phyloP scores from a whole-genome alignment of 2,888 invertebrate genomes.

The Nomada hirtipes region DNA sequence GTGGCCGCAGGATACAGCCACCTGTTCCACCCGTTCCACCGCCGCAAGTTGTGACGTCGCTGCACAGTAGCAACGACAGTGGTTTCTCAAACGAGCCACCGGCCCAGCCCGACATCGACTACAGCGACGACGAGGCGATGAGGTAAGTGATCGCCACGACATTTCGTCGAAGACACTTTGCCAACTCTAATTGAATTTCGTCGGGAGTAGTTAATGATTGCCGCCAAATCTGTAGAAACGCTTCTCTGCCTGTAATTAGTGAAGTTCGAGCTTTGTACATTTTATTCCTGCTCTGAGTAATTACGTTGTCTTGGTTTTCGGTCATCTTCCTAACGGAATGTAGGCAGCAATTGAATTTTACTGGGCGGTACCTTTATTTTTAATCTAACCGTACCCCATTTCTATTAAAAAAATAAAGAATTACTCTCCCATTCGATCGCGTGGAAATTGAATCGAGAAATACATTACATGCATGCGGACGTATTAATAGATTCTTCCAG shows the following conservation, averaged over 20 bases:
- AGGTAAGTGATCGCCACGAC: conserved; percentile 85
- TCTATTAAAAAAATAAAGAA: background rate
- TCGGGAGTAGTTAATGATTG: conserved; percentile 32
- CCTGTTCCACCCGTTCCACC: conserved; percentile 83
- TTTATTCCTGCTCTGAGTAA: conserved; percentile 36
- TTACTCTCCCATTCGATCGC: conserved; percentile 5
- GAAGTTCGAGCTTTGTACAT: conserved; percentile 47
- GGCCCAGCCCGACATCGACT: conserved; percentile 94
- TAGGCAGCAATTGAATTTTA: background rate
- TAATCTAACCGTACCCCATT: conserved; percentile 30
- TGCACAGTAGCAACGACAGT: conserved; percentile 96
- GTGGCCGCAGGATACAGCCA: conserved; percentile 84
- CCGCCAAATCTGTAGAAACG: conserved; percentile 48
- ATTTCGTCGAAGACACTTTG: conserved; percentile 39
- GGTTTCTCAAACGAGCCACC: conserved; percentile 96
- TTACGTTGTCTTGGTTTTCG: conserved; percentile 37
- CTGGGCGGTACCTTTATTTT: conserved; percentile 12
- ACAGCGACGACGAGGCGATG: conserved; percentile 94
- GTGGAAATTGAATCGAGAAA: background rate
- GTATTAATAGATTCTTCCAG: background rate
- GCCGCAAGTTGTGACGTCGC: conserved; percentile 86
- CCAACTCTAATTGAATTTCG: conserved; percentile 28
- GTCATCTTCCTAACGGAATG: conserved; percentile 27
- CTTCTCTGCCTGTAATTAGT: conserved; percentile 53
- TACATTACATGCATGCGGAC: conserved; percentile 15